Base-by-base conservation (phyloP, 2,797 vertebrate species). In the Onychomys arenicola region DNA sequence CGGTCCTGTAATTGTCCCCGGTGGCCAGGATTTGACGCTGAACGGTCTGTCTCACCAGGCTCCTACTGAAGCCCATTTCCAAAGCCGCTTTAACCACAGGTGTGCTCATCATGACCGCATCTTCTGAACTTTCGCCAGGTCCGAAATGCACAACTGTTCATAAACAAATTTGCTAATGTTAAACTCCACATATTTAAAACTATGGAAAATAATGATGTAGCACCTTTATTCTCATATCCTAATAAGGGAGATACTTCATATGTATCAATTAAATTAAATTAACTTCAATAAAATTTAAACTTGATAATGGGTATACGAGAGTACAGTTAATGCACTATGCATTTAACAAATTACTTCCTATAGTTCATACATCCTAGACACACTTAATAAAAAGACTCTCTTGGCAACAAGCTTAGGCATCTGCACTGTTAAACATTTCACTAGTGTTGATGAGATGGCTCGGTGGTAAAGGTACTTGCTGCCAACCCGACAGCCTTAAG, bases 11-110 rank as follows among this genome's bases (percentile, higher is more conserved):
- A 98, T 99, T 99, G 97, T 99, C 99, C 27, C 99, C 99, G n/a
- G 99, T 99, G 80, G 99, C 99, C 89, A 99, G 98, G 94, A 99
- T 99, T 98, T 99, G 99, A 98, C 99, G 99, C 98, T 99, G 99
- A 94, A 99, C 99, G 0, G 99, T 99, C 98, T 99, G 99, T 90
- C 99, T 99, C 76, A 99, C 98, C 5, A 99, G 98, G 94, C 98
- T 98, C 94, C 99, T 99, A 5, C 99, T 99, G 95, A 99, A 99
- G 59, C 99, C 99, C 99, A 99, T 99, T 98, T 99, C 99, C 97
- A 99, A 98, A 14, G 99, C 99, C 1, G 99, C 99, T 97, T 99
- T 99, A 76, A 99, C 99, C 94, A 99, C 99, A 0, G 99, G 99
- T 0, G 99, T 99, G 97, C 99, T 99, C 99, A 99, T 99, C 99